phyloP scores from a whole-genome alignment of 2,797 vertebrate genomes.

The Fratercula arctica region DNA sequence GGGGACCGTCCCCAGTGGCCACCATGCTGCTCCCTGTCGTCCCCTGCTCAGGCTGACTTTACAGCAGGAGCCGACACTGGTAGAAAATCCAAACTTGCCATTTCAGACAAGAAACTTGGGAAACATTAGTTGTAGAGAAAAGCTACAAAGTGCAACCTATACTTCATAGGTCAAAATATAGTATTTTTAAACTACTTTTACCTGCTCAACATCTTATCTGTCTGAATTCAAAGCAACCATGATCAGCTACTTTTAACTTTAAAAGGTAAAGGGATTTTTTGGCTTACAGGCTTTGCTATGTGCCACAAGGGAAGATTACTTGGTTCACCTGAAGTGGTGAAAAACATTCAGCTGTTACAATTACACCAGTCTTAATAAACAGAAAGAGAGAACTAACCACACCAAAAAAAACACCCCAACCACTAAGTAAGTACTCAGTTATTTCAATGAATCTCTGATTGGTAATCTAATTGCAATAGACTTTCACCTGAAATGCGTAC shows the following conservation, averaged over 20 bases:
- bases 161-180: fast-evolving
- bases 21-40: neutral
- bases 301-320: neutral
- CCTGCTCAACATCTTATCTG: neutral
- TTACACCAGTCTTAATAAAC: neutral
- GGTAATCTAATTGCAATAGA: neutral
- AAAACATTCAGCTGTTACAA: neutral
- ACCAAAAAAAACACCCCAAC: neutral
- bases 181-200: neutral
- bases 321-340: neutral
- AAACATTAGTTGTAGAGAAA: neutral
- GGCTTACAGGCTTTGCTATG: neutral
- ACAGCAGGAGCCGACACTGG: fast-evolving
- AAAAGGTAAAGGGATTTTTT: neutral
- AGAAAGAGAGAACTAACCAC: neutral
- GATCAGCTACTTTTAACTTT: neutral
- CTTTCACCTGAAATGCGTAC: neutral
- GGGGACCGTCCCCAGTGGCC: fast-evolving
- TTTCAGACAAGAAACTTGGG: neutral
- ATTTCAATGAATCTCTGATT: neutral
- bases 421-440: neutral
- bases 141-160: neutral
- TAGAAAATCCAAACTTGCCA: fast-evolving
- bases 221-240: neutral
- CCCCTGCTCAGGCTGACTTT: fast-evolving